These are phyloP conservation scores for Megaptera novaeangliae DNA, from an alignment of 2,113 vertebrate species.

Conservation along the genomic window DNA sequence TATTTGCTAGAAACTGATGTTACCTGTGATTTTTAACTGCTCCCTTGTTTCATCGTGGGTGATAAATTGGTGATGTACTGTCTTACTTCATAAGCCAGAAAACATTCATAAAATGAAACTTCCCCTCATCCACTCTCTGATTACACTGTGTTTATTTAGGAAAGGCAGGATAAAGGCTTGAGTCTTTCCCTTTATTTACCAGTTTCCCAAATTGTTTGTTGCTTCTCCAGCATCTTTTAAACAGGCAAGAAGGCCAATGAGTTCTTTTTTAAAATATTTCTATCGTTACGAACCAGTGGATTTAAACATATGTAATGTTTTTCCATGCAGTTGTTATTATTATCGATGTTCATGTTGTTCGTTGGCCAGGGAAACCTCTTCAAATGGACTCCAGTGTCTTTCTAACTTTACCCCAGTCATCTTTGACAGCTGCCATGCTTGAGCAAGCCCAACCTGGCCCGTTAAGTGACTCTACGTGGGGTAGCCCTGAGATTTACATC, in stretches of 20 bases:
- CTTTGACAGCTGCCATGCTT: background rate
- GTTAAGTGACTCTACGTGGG: background rate
- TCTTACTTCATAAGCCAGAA: background rate
- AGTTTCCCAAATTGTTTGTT: background rate
- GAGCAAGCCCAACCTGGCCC: background rate
- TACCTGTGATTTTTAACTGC: background rate
- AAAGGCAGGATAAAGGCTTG: background rate
- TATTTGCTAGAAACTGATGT: background rate
- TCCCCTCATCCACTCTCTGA: background rate
- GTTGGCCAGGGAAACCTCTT: background rate
- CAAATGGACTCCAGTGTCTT: background rate
- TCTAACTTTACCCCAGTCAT: too few relatives aligned
- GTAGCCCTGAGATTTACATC: background rate
- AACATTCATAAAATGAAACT: background rate
- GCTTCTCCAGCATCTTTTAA: background rate
- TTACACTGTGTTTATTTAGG: background rate
- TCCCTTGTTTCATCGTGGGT: background rate
- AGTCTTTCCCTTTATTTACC: background rate
- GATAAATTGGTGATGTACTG: background rate
- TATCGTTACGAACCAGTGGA: background rate
- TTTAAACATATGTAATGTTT: rapidly evolving
- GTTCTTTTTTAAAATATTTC: background rate
- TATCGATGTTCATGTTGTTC: background rate
- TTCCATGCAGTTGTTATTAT: background rate
- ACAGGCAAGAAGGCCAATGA: background rate